phyloP scores from a whole-genome alignment of 2,888 invertebrate species.

The Papilio demoleus region DNA sequence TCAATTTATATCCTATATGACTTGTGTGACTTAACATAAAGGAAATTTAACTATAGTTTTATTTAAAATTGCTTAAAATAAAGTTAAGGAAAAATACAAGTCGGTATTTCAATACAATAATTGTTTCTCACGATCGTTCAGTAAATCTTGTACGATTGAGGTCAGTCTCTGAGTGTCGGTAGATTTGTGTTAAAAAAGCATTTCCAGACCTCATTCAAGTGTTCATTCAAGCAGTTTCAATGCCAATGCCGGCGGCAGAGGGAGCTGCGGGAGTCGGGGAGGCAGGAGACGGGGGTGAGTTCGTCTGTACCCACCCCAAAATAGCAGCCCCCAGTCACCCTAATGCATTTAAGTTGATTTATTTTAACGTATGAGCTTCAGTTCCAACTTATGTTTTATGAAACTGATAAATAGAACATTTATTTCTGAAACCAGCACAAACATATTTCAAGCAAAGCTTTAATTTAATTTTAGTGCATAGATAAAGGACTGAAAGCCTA shows the following conservation, averaged over 20 bases:
- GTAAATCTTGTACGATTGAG: neutral
- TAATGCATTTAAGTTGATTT: constrained; percentile 19
- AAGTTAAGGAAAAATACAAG: neutral
- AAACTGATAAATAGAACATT: neutral
- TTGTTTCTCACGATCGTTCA: neutral
- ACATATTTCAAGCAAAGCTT: too few relatives aligned
- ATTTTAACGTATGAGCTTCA: constrained; percentile 6
- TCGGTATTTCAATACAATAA: neutral
- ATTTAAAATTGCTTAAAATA: too few relatives aligned
- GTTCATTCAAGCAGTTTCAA: constrained; percentile 29
- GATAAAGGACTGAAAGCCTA: neutral
- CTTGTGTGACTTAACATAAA: neutral
- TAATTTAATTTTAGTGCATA: too few relatives aligned
- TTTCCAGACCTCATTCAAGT: constrained; percentile 24
- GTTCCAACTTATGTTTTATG: neutral
- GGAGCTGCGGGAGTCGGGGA: neutral
- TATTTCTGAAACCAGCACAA: neutral
- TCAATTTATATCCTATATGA: neutral
- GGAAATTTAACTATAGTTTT: neutral
- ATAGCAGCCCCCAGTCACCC: constrained; percentile 11
- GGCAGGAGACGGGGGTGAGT: neutral
- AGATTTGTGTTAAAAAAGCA: constrained; percentile 16
- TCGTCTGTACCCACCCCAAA: constrained; percentile 27
- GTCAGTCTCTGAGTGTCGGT: constrained; percentile 6
- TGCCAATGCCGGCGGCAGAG: constrained; percentile 29